Percentiles rank a stretch among this genome's conserved stretches.
These are phyloP conservation scores for Drosophila parthenogenetica DNA, from an alignment of 2,888 invertebrate species.

Conservation along the genomic window DNA sequence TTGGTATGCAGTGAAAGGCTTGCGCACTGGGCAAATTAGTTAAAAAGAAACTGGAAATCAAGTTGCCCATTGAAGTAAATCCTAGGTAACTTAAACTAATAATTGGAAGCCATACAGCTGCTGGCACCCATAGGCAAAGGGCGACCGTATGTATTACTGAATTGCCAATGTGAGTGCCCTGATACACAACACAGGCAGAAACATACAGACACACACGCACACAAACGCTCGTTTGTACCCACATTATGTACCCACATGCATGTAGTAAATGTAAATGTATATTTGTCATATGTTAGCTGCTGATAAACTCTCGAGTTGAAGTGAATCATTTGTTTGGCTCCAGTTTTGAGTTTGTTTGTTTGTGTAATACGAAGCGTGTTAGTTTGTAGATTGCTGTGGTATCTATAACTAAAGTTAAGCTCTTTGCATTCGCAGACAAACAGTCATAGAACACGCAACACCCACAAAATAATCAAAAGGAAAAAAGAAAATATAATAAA, in stretches of 20 bases:
- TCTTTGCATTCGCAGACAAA: slow-evolving; percentile 58
- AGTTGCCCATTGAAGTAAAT: slow-evolving; percentile 65
- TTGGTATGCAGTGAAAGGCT: slow-evolving; percentile 60
- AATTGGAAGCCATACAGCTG: slow-evolving; percentile 56
- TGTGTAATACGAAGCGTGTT: slow-evolving; percentile 54
- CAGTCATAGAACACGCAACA: slow-evolving; percentile 40
- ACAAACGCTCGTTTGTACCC: slow-evolving; percentile 9
- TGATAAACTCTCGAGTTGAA: slow-evolving; percentile 54
- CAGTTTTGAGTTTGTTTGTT: slow-evolving; percentile 52
- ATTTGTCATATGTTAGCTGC: slow-evolving; percentile 59
- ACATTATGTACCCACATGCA: slow-evolving; percentile 7
- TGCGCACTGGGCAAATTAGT: slow-evolving; percentile 58
- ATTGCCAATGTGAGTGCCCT: slow-evolving; percentile 14
- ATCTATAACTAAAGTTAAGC: slow-evolving; percentile 38
- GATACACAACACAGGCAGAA: slow-evolving; percentile 15
- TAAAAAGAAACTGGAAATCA: slow-evolving; percentile 58
- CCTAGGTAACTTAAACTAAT: slow-evolving; percentile 59
- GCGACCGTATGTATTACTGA: background rate
- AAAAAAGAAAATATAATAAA: slow-evolving; percentile 4
- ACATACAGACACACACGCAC: background rate
- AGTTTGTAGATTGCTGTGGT: slow-evolving; percentile 55
- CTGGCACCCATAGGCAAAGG: slow-evolving; percentile 23
- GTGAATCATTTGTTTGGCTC: slow-evolving; percentile 74
- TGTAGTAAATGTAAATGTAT: slow-evolving; percentile 1
- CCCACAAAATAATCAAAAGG: slow-evolving; percentile 27